Percentiles rank a stretch among this genome's conserved stretches.
phyloP scores from a whole-genome alignment of 2,797 vertebrate genomes.

The Martes flavigula region DNA sequence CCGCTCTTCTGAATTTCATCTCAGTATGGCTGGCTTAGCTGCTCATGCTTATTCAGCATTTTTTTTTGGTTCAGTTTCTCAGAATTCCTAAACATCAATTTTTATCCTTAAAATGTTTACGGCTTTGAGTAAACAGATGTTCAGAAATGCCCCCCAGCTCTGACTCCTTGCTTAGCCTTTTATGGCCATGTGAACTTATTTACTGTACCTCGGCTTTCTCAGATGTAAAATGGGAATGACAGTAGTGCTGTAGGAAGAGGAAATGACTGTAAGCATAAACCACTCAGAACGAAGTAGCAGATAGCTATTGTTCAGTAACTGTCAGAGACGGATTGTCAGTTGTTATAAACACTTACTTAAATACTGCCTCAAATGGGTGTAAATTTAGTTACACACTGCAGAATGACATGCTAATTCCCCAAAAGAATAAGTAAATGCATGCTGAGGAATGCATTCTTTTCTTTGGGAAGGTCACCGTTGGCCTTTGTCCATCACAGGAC shows the following conservation, averaged over 20 bases:
- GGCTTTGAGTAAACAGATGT: background rate
- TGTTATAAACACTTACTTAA: background rate
- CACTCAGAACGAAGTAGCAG: background rate
- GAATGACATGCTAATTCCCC: background rate
- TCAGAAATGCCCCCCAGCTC: background rate
- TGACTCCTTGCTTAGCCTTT: background rate
- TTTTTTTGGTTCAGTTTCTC: background rate
- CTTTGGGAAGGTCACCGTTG: background rate
- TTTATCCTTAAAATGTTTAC: background rate
- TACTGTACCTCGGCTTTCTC: background rate
- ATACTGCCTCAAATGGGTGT: background rate
- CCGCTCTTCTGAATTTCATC: background rate
- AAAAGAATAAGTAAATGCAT: background rate
- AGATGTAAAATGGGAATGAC: background rate
- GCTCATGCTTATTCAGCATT: background rate
- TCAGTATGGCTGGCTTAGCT: background rate
- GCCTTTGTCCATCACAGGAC: background rate
- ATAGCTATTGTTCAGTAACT: background rate
- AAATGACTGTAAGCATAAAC: background rate
- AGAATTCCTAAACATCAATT: background rate
- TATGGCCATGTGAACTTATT: background rate
- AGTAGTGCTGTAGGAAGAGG: background rate
- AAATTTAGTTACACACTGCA: background rate
- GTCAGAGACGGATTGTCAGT: background rate
- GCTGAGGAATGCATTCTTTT: background rate